Conservation (phyloP, 2,888 invertebrate species). For the Caenorhabditis japonica region DNA sequence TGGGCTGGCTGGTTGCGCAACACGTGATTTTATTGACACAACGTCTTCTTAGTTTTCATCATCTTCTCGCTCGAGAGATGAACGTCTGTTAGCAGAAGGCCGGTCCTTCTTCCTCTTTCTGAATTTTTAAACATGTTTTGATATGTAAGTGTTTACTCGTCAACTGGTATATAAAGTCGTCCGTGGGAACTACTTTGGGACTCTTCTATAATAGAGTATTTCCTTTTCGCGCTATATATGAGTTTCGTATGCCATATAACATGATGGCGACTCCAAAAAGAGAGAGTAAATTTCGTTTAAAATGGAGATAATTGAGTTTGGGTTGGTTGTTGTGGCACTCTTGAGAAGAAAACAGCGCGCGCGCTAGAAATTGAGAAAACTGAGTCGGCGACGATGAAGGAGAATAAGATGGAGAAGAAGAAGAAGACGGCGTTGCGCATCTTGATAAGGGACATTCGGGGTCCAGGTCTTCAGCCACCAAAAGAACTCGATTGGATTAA, state of each 20-base stretch:
- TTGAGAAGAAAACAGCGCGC: conserved; percentile 22
- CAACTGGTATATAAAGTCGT: conserved; percentile 32
- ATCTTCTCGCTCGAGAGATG: too few relatives aligned
- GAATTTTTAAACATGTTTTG: conserved; percentile 52
- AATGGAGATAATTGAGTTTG: conserved; percentile 50
- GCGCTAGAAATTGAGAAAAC: conserved; percentile 13
- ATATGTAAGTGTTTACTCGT: conserved; percentile 47
- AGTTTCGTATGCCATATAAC: conserved; percentile 46
- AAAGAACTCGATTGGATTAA: conserved; percentile 41
- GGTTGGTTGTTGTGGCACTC: conserved; percentile 48
- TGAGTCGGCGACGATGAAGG: not conserved
- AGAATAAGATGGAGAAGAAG: too few relatives aligned
- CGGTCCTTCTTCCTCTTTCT: conserved; percentile 2
- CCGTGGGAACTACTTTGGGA: conserved; percentile 41
- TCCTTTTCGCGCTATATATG: conserved; percentile 17
- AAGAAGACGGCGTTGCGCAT: conserved; percentile 17
- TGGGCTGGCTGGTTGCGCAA: conserved; percentile 36
- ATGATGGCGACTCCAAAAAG: conserved; percentile 45
- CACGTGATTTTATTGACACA: conserved; percentile 46
- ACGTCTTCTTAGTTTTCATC: conserved; percentile 20
- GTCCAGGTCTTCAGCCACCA: conserved; percentile 4
- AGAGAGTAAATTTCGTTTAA: conserved; percentile 54
- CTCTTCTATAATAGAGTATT: conserved; percentile 47
- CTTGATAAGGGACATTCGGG: conserved; percentile 41
- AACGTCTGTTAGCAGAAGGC: conserved; percentile 30